phyloP scores from a whole-genome alignment of 1,140 invertebrate genomes.

The Drosophila quadrilineata region DNA sequence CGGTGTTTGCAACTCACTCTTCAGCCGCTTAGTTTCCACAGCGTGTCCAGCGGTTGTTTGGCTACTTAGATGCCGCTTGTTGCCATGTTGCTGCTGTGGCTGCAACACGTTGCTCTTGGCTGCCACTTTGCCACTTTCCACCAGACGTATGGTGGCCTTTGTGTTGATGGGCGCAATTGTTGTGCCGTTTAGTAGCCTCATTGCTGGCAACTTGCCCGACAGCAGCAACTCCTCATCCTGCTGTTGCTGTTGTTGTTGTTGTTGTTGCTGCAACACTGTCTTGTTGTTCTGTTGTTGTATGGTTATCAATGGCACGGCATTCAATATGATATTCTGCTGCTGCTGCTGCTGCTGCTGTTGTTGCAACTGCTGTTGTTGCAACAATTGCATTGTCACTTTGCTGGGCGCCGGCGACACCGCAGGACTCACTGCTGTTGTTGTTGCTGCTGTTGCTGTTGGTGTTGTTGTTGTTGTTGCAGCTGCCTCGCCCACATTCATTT shows the following conservation, averaged over 20 bases:
- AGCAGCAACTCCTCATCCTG: conserved; percentile 40
- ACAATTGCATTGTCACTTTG: conserved; percentile 51
- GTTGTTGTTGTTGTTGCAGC: too few species aligned
- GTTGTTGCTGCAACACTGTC: conserved; percentile 38
- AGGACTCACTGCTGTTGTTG: too few species aligned
- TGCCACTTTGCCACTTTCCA: conserved; percentile 45
- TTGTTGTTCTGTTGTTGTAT: conserved; percentile 74
- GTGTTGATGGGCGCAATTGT: conserved; percentile 45
- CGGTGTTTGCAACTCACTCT: conserved; percentile 63
- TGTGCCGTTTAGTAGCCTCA: conserved; percentile 57
- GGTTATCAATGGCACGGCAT: conserved; percentile 78
- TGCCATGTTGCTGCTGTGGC: conserved; percentile 54
- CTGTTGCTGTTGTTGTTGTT: conserved; percentile 29
- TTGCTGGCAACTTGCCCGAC: conserved; percentile 42
- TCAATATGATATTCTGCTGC: conserved; percentile 70
- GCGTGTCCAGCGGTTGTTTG: conserved; percentile 36
- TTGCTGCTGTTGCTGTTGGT: too few species aligned
- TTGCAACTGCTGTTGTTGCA: conserved; percentile 49
- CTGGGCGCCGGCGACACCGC: conserved; percentile 55
- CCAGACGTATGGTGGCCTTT: conserved; percentile 59
- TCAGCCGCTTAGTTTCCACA: conserved; percentile 68
- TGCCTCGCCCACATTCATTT: conserved; percentile 66
- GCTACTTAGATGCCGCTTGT: conserved; percentile 63
- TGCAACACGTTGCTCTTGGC: conserved; percentile 39
- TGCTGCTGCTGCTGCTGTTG: conserved; percentile 58